Evolutionary conservation across 2,888 invertebrate genomes (phyloP).

Genomic region (Fragum sueziense): DNA sequence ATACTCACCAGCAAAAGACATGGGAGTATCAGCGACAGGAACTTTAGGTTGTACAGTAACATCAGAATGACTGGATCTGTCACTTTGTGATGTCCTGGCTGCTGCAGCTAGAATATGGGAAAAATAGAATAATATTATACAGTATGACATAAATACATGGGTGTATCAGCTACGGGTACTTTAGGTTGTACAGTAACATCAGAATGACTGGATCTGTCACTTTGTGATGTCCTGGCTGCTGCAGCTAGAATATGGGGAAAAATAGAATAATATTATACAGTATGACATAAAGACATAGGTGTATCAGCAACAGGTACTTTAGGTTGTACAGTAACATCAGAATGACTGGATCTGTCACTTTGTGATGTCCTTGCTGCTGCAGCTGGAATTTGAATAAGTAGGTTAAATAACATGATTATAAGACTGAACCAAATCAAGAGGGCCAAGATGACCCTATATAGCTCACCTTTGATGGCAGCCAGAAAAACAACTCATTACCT

Average conservation of each 20-base stretch:
- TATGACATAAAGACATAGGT: conserved; percentile 74
- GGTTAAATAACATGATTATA: too few species aligned
- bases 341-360: conserved; percentile 72
- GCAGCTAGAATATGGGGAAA: conserved; percentile 56
- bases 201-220: conserved; percentile 71
- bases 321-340: conserved; percentile 64
- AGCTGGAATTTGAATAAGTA: too few species aligned
- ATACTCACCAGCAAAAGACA: conserved; percentile 70
- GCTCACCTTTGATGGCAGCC: too few species aligned
- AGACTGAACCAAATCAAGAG: too few species aligned
- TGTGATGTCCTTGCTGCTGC: conserved; percentile 66
- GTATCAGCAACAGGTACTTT: conserved; percentile 68
- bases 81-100: conserved; percentile 70
- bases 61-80: conserved; percentile 69
- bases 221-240: conserved; percentile 67
- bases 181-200: conserved; percentile 64
- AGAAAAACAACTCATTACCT: too few species aligned
- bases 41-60: conserved; percentile 63
- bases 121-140: too few species aligned
- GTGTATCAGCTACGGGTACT: conserved; percentile 69
- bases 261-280: too few species aligned
- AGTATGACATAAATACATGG: too few species aligned
- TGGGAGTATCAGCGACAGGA: conserved; percentile 70
- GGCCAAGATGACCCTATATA: too few species aligned
- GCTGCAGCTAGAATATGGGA: conserved; percentile 60